Conservation (phyloP, 2,797 vertebrate species). For the Fringilla coelebs region DNA sequence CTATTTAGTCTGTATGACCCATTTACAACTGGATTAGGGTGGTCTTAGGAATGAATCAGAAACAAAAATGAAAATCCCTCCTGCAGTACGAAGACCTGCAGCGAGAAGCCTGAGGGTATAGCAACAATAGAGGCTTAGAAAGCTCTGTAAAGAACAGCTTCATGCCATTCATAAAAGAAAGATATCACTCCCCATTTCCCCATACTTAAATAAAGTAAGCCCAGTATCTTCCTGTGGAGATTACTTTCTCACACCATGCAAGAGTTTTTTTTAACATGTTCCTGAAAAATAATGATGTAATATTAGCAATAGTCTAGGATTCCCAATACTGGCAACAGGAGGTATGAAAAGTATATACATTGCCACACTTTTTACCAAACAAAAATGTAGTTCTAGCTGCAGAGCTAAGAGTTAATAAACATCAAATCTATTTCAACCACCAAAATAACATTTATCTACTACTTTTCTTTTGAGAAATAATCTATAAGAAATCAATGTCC, state of each 20-base stretch:
- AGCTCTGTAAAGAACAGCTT: not conserved
- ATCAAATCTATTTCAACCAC: not conserved
- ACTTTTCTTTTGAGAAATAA: not conserved
- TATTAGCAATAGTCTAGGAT: not conserved
- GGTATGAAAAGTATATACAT: not conserved
- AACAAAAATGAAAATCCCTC: not conserved
- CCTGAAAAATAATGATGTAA: not conserved
- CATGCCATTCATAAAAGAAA: not conserved
- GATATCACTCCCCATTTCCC: not conserved
- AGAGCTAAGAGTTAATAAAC: not conserved
- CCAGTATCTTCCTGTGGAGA: not conserved
- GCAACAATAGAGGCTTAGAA: not conserved
- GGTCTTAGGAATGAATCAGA: not conserved
- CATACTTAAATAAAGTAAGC: not conserved
- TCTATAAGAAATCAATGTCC: not conserved
- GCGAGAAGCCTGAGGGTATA: not conserved
- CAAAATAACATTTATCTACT: not conserved
- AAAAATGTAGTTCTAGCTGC: not conserved
- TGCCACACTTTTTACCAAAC: not conserved
- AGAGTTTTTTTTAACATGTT: not conserved
- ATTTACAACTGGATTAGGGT: not conserved
- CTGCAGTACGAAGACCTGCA: not conserved
- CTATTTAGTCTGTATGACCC: not conserved
- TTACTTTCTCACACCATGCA: not conserved
- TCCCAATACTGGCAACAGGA: not conserved